Evolutionary conservation across 2,797 vertebrate species (phyloP).

Genomic region (Myotis daubentonii): DNA sequence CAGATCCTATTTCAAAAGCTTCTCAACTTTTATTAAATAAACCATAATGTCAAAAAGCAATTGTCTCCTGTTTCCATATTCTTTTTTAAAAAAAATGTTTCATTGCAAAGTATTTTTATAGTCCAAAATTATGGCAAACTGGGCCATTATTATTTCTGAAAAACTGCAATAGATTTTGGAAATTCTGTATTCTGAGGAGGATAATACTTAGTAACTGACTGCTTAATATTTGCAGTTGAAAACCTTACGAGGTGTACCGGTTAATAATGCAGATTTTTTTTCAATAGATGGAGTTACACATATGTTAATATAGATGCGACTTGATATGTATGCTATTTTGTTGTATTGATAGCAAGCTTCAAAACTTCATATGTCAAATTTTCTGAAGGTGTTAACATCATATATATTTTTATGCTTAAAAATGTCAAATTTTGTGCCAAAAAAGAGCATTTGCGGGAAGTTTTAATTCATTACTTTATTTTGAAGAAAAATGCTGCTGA

Average conservation of each 20-base stretch:
- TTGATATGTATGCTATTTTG: too few species aligned
- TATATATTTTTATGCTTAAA: too few species aligned
- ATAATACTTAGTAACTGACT: neutral
- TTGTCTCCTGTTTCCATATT: neutral
- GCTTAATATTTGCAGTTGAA: neutral
- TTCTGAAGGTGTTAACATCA: too few species aligned
- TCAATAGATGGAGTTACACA: too few species aligned
- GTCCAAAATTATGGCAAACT: constrained; percentile 22
- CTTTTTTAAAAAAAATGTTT: neutral
- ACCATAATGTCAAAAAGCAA: neutral
- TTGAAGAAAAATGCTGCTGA: too few species aligned
- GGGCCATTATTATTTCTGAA: neutral
- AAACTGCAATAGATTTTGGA: neutral
- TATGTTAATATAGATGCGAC: too few species aligned
- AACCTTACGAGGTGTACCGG: neutral
- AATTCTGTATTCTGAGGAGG: neutral
- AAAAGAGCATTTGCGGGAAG: too few species aligned
- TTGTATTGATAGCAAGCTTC: too few species aligned
- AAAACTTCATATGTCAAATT: too few species aligned
- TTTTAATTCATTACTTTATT: too few species aligned
- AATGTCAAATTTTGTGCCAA: too few species aligned
- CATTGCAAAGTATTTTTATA: neutral
- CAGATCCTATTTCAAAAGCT: neutral
- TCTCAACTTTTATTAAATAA: neutral
- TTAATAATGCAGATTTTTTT: too few species aligned